Conservation (phyloP, 2,888 invertebrate genomes). For the Calameuta pallipes region DNA sequence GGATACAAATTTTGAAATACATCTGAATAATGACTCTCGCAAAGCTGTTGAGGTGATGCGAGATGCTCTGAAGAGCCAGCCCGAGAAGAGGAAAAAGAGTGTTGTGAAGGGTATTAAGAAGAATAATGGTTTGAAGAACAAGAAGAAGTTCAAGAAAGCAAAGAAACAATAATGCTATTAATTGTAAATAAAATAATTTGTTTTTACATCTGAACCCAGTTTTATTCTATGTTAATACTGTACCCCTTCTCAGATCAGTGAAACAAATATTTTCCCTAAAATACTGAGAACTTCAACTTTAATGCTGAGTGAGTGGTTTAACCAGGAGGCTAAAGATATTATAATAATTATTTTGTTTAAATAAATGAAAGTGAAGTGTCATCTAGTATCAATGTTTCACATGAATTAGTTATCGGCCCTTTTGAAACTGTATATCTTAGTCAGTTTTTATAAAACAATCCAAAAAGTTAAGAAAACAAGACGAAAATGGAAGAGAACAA, state of each 20-base stretch:
- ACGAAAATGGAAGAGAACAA: background rate
- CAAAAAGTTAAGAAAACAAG: background rate
- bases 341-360: background rate
- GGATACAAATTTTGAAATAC: constrained; percentile 54
- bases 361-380: background rate
- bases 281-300: background rate
- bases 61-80: constrained; percentile 64
- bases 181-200: background rate
- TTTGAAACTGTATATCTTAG: background rate
- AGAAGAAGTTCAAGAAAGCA: constrained; percentile 10
- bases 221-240: background rate
- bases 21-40: constrained; percentile 49
- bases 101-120: constrained; percentile 48
- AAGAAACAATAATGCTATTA: background rate
- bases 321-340: background rate
- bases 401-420: background rate
- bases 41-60: constrained; percentile 72
- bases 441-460: background rate
- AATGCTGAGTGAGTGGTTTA: background rate
- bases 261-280: background rate
- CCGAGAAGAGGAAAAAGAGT: constrained; percentile 36
- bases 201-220: background rate
- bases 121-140: constrained; percentile 27
- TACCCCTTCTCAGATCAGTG: background rate
- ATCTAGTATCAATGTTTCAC: background rate